Base-by-base conservation (phyloP, 2,113 vertebrate species). In the Microcebus jonahi region DNA sequence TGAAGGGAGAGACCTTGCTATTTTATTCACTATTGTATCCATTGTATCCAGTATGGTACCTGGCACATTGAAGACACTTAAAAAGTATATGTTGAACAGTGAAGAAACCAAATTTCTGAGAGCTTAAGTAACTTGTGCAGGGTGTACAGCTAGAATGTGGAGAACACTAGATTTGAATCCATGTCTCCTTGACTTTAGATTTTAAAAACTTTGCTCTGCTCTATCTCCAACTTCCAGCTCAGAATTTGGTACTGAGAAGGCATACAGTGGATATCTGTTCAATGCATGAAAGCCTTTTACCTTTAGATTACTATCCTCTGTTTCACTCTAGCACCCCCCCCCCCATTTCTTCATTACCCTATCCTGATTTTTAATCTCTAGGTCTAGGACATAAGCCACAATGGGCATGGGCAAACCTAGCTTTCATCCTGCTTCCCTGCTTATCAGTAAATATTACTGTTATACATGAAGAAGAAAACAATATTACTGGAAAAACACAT, bases 401-500 rank as follows among this genome's bases (percentile, higher is more conserved):
- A 53, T 59, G 57, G 48, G n/a, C 31, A 81, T 75, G 36, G 36
- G 45, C 13, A 29, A 50, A 87, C 29, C 61, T 70, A 70, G 31
- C 36, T 86, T 96, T 94, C 48, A 96, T 87, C 34, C 76, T 80
- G 15, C 48, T 36, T 77, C 36, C 50, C 21, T 75, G 73, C 75
- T 34, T 59, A 70, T 39, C 50, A 92, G 63, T 53, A 93, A 84
- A 91, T 31, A 94, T 53, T 76, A 42, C 10, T 17, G n/a, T 6
- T 70, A 68, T 87, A 79, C 3, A 92, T 7, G 84, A 29, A 53
- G 15, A 93, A 94, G 31, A 84, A 84, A 88, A 79, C 45, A 86
- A 42, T 85, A 73, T 80, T 76, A 95, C 20, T 55, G 23, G 73
- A 82, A 95, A 92, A 95, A 90, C 63, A 89, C 45, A 57, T 91